A percentile compares a stretch with the other conserved stretches of the same genome.
Conservation (phyloP, 1,140 invertebrate genomes). For the Achroia grisella region DNA sequence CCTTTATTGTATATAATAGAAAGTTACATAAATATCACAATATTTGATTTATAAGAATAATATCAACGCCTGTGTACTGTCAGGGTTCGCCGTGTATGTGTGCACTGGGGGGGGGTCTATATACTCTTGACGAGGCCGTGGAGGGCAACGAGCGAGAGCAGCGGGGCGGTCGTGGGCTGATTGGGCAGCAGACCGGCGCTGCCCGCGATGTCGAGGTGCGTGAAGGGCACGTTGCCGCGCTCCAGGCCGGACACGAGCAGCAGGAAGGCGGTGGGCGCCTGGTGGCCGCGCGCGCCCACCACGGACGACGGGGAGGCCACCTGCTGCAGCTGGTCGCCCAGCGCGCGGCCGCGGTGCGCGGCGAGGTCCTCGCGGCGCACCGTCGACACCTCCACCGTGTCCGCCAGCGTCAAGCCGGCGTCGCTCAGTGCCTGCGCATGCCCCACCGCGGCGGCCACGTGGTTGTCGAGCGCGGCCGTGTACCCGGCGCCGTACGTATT, state of each 20-base stretch:
- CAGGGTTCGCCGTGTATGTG: too few relatives aligned
- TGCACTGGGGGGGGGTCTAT: too few relatives aligned
- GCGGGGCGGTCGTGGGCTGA: slow-evolving; percentile 83
- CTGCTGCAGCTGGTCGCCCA: slow-evolving; percentile 92
- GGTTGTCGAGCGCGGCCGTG: slow-evolving; percentile 90
- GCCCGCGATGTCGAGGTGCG: slow-evolving; percentile 89
- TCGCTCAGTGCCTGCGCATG: slow-evolving; percentile 85
- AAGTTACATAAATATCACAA: too few relatives aligned
- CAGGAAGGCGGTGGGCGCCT: slow-evolving; percentile 84
- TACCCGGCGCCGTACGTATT: slow-evolving; percentile 85
- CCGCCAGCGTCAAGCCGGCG: too few relatives aligned
- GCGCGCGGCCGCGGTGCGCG: slow-evolving; percentile 80
- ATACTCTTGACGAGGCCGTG: not conserved
- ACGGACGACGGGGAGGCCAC: slow-evolving; percentile 81
- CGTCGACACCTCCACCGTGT: slow-evolving; percentile 91
- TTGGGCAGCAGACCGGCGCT: slow-evolving; percentile 82
- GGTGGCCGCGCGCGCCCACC: slow-evolving; percentile 83
- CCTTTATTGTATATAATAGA: too few relatives aligned
- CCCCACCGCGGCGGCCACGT: slow-evolving; percentile 79
- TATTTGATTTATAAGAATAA: too few relatives aligned
- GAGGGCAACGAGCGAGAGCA: slow-evolving; percentile 79
- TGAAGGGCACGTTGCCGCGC: slow-evolving; percentile 85
- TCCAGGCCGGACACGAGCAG: slow-evolving; percentile 88
- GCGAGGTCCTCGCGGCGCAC: slow-evolving; percentile 89
- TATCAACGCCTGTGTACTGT: too few relatives aligned